Evolutionary conservation across 2,113 vertebrate species (phyloP).

Genomic region (Austrofundulus limnaeus): DNA sequence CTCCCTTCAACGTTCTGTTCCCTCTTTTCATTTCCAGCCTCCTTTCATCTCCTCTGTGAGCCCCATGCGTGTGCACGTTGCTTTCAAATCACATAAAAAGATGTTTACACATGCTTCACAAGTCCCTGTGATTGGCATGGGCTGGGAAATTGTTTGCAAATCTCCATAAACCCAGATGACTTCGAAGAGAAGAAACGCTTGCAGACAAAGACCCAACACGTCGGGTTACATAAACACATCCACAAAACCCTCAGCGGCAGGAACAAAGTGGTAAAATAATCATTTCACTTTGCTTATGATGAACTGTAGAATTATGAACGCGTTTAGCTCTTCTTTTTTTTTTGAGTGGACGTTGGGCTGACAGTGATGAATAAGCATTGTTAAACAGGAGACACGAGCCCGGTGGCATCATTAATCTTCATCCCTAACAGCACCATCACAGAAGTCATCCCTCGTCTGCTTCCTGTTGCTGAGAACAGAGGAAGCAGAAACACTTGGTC

Average conservation of each 20-base stretch:
- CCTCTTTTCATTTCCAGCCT: slow-evolving; percentile 43
- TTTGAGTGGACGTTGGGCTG: slow-evolving; percentile 21
- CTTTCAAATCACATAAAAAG: slow-evolving; percentile 53
- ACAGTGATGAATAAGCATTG: slow-evolving; percentile 73
- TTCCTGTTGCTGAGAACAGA: slow-evolving; percentile 29
- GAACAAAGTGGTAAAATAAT: slow-evolving; percentile 15
- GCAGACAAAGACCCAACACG: slow-evolving; percentile 1
- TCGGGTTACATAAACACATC: slow-evolving; percentile 4
- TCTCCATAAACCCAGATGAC: slow-evolving; percentile 38
- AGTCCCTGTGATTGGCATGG: slow-evolving; percentile 33
- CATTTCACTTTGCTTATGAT: slow-evolving; percentile 14
- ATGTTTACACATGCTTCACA: slow-evolving; percentile 50
- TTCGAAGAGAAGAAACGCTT: slow-evolving; percentile 11
- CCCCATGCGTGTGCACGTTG: slow-evolving; percentile 1
- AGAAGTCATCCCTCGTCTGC: slow-evolving; percentile 43
- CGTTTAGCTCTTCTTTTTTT: slow-evolving; percentile 12
- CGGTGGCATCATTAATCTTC: slow-evolving; percentile 66
- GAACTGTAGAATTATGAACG: slow-evolving; percentile 7
- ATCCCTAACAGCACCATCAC: slow-evolving; percentile 55
- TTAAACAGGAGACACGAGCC: slow-evolving; percentile 65
- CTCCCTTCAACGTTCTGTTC: slow-evolving; percentile 14
- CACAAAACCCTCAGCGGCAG: slow-evolving; percentile 16
- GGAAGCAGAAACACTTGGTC: slow-evolving; percentile 11
- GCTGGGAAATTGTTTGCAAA: slow-evolving; percentile 48
- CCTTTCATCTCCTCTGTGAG: slow-evolving; percentile 51